These are phyloP conservation scores for Drosophila ochracea DNA, from an alignment of 2,888 invertebrate species.

Conservation along the genomic window DNA sequence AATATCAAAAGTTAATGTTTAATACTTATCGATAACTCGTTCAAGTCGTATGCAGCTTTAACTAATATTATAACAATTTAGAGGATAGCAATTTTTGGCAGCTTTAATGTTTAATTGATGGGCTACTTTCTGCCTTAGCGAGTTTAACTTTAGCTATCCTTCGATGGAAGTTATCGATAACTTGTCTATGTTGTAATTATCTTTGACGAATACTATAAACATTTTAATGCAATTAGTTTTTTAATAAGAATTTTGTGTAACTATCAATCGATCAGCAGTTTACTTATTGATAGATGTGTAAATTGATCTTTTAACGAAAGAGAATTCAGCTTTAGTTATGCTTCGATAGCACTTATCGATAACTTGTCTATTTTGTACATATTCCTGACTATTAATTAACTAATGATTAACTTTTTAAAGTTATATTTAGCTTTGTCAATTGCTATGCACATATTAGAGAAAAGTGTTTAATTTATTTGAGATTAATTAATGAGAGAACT, in stretches of 20 bases:
- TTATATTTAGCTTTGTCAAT: background rate
- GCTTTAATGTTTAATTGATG: background rate
- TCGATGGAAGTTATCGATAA: background rate
- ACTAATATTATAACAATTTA: fast-evolving
- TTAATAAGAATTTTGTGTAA: too few relatives aligned
- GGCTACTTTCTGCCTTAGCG: background rate
- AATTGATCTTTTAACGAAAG: too few relatives aligned
- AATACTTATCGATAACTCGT: background rate
- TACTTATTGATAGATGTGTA: too few relatives aligned
- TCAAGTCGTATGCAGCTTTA: background rate
- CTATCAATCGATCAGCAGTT: too few relatives aligned
- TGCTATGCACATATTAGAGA: background rate
- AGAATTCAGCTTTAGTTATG: background rate
- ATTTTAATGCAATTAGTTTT: too few relatives aligned
- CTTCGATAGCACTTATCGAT: background rate
- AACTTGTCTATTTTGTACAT: too few relatives aligned
- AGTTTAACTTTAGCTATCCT: background rate
- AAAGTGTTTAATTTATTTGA: background rate
- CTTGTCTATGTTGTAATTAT: background rate
- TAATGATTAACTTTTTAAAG: background rate
- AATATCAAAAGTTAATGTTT: background rate
- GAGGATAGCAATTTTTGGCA: background rate
- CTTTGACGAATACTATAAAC: too few relatives aligned
- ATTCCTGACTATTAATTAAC: too few relatives aligned
- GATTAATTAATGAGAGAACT: background rate